Evolutionary conservation across 2,888 invertebrate species (phyloP).

Genomic region (Cephalotes varians): DNA sequence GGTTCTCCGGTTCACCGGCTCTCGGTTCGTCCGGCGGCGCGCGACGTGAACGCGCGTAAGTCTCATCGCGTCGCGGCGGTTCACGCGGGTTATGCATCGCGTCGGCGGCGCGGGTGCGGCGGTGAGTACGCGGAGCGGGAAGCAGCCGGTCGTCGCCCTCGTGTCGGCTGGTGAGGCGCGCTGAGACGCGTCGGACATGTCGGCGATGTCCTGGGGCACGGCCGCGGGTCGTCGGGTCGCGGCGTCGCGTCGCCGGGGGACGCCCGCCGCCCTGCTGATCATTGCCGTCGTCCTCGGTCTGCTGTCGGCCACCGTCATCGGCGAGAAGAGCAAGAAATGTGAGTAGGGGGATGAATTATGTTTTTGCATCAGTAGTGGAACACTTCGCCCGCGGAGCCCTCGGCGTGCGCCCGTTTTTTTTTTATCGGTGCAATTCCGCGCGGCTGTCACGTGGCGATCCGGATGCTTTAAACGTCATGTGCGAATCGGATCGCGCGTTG

Average conservation of each 20-base stretch:
- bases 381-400: neutral
- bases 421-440: constrained; percentile 1
- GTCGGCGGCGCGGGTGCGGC: constrained; percentile 57
- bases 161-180: constrained; percentile 66
- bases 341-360: constrained; percentile 66
- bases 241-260: constrained; percentile 64
- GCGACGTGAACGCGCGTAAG: constrained; percentile 49
- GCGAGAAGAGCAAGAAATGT: constrained; percentile 81
- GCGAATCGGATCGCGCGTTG: neutral
- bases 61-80: neutral
- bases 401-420: neutral
- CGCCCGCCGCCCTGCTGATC: constrained; percentile 56
- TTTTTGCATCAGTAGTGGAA: no score
- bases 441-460: constrained; percentile 29
- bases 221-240: constrained; percentile 53
- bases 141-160: constrained; percentile 58
- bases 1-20: neutral
- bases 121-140: constrained; percentile 50
- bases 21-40: constrained; percentile 17
- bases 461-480: neutral
- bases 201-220: constrained; percentile 73
- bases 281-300: constrained; percentile 61
- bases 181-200: constrained; percentile 66
- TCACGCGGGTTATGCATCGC: constrained; percentile 59
- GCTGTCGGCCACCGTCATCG: constrained; percentile 73